phyloP scores from a whole-genome alignment of 2,888 invertebrate species.

The Brassicogethes aeneus region DNA sequence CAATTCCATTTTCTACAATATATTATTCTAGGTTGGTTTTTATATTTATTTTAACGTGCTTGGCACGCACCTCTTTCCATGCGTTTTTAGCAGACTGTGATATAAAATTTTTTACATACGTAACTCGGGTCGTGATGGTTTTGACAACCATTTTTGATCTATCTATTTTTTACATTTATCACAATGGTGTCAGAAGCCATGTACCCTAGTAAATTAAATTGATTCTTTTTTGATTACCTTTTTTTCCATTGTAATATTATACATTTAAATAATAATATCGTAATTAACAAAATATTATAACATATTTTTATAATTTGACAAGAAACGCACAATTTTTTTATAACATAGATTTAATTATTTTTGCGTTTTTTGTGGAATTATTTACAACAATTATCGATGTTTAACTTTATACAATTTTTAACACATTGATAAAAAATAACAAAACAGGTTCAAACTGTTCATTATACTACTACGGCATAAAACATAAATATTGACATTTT shows the following conservation, averaged over 20 bases:
- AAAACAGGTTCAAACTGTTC: neutral
- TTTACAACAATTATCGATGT: neutral
- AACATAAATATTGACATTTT: constrained; percentile 11
- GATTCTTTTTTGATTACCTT: constrained; percentile 1
- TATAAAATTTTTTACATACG: constrained; percentile 31
- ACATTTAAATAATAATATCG: constrained; percentile 5
- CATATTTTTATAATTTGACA: constrained; percentile 3
- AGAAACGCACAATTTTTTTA: neutral
- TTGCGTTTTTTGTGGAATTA: neutral
- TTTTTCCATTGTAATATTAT: constrained; percentile 3
- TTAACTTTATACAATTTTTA: neutral
- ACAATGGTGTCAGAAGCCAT: constrained; percentile 7
- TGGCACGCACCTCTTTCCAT: constrained; percentile 31
- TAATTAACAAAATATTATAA: constrained; percentile 16
- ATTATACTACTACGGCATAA: neutral
- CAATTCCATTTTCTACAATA: constrained; percentile 41
- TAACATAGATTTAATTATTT: neutral
- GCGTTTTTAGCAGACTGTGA: constrained; percentile 36
- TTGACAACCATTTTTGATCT: constrained; percentile 9
- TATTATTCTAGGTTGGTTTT: constrained; percentile 31
- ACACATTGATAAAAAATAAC: neutral
- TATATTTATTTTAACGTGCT: constrained; percentile 28
- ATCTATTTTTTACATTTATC: constrained; percentile 15
- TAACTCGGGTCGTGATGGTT: constrained; percentile 8
- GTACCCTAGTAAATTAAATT: constrained; percentile 6